Conservation (phyloP, 2,888 invertebrate species). For the Cylindroiulus punctatus region DNA sequence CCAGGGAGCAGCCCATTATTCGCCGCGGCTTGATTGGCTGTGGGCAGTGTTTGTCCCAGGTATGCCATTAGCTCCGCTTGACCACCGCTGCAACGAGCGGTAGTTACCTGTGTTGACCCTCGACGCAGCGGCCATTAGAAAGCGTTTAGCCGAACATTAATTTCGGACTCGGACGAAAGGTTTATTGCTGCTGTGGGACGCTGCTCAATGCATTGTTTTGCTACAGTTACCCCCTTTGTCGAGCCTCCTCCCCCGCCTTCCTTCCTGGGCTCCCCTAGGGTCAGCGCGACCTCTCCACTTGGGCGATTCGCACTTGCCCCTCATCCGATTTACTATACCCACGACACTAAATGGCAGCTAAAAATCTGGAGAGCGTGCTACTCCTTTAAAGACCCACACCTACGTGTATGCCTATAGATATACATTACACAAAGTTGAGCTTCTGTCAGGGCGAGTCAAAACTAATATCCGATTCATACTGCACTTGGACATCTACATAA, state of each 20-base stretch:
- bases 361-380: no score
- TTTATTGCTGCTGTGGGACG: constrained; percentile 46
- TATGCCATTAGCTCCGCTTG: constrained; percentile 52
- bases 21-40: constrained; percentile 28
- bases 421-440: no score
- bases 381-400: no score
- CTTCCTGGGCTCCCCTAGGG: neutral
- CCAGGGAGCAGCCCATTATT: neutral
- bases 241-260: neutral
- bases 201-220: neutral
- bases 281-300: neutral
- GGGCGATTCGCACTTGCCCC: neutral
- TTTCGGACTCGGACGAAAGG: constrained; percentile 50
- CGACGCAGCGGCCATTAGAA: constrained; percentile 54
- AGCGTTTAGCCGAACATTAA: constrained; percentile 55
- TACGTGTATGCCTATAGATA: no score
- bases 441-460: no score
- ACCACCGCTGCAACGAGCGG: constrained; percentile 40
- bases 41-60: constrained; percentile 49
- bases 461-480: no score
- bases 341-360: no score
- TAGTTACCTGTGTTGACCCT: constrained; percentile 42
- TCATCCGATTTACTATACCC: neutral
- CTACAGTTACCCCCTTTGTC: constrained; percentile 8
- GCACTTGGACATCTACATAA: no score